Base-by-base conservation (phyloP, 92 coral and sea anemone genomes). In the Pocillopora grandis region DNA sequence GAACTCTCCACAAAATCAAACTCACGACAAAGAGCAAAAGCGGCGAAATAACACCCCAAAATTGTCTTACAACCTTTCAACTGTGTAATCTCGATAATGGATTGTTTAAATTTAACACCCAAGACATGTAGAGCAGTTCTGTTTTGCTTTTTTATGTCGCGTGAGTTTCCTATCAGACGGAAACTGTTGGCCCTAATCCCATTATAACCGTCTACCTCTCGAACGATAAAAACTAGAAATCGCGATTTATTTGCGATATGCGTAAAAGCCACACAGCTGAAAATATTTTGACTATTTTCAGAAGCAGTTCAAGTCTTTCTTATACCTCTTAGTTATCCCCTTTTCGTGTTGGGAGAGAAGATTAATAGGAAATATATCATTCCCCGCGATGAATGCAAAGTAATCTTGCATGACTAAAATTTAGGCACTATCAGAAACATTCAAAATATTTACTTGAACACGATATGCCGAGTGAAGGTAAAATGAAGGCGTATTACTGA, bases 91-190 rank as follows among this genome's bases (percentile, higher is more conserved):
- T 67, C 17, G 21, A 81, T 68, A 81, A 21, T n/a, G 62, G 12
- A 37, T 33, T 35, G n/a, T 37, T 81, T 71, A 59, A n/a, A 6
- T 59, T 33, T 23, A 20, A 19, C 61, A 71, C 5, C n/a, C 13
- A 10, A 18, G 16, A 19, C 85, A 48, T 42, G 57, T 19, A 23
- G 61, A 71, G 15, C 13, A 58, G 63, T 56, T 59, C 85, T 69
- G 23, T 37, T 55, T 59, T 70, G 36, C 58, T 17, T 60, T 58
- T 59, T 71, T 70, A 37, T 35, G n/a, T 81, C 85, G 85, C 85
- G 85, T 81, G 85, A 81, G 76, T 35, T 33, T 70, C 65, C 68
- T 81, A 81, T 81, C 77, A 59, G 70, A 60, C 85, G 85, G 85
- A 81, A 71, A 55, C 42, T 19, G 21, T 81, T n/a, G 64, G 20